A percentile compares a stretch with the other conserved stretches of the same genome.
Evolutionary conservation across 64 coral and sea anemone genomes (phyloP).

Genomic region (Hydrozoanthus tunicans): DNA sequence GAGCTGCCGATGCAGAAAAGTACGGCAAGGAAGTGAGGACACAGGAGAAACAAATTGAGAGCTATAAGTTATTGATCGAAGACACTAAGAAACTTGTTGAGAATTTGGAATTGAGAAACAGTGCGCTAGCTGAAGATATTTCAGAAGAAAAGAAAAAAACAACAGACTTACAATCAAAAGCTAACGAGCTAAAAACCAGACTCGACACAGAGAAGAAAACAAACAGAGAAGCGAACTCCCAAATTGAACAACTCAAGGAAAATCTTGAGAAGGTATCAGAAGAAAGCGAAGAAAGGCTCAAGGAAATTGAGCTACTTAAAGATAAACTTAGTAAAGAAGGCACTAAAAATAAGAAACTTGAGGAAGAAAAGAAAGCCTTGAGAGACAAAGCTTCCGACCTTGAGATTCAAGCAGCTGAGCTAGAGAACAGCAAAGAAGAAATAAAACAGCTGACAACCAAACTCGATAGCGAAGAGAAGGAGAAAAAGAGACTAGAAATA

Average conservation of each 20-base stretch:
- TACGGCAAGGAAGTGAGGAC: slow-evolving; percentile 61
- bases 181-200: slow-evolving; percentile 60
- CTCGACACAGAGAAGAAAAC: slow-evolving; percentile 61
- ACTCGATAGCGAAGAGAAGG: slow-evolving; percentile 62
- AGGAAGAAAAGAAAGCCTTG: slow-evolving; percentile 40
- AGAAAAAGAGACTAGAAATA: slow-evolving; percentile 53
- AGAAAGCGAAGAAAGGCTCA: slow-evolving; percentile 59
- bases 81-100: slow-evolving; percentile 78
- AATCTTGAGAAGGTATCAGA: slow-evolving; percentile 59
- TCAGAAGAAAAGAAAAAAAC: slow-evolving; percentile 64
- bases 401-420: slow-evolving; percentile 53
- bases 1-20: slow-evolving; percentile 44
- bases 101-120: slow-evolving; percentile 78
- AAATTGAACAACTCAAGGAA: slow-evolving; percentile 47
- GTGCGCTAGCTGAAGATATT: slow-evolving; percentile 59
- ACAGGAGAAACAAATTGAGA: slow-evolving; percentile 68
- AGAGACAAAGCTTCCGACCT: slow-evolving; percentile 57
- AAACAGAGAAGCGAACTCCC: slow-evolving; percentile 53
- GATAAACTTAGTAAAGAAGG: slow-evolving; percentile 38
- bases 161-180: slow-evolving; percentile 55
- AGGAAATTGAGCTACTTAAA: slow-evolving; percentile 63
- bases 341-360: slow-evolving; percentile 40
- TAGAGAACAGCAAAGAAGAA: slow-evolving; percentile 51
- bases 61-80: slow-evolving; percentile 65
- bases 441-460: slow-evolving; percentile 45